A percentile compares a stretch with the other conserved stretches of the same genome.
Conservation (phyloP, 2,888 invertebrate species). For the Acrobasis suavella region DNA sequence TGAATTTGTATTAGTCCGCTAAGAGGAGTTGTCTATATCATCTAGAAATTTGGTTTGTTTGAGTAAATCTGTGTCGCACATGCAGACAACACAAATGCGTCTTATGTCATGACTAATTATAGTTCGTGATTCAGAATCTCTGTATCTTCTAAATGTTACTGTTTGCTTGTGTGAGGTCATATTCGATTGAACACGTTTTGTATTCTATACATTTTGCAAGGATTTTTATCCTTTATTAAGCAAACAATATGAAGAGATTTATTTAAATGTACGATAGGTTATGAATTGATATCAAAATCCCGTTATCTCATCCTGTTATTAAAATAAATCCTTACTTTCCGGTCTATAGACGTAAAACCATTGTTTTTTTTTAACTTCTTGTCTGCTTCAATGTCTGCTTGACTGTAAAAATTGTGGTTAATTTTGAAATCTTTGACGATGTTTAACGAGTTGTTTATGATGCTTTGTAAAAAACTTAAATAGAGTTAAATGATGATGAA, state of each 20-base stretch:
- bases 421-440: too few relatives aligned
- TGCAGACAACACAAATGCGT: neutral
- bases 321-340: too few relatives aligned
- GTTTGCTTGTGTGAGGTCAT: neutral
- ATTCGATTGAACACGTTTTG: neutral
- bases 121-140: conserved; percentile 5
- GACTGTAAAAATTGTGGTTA: neutral
- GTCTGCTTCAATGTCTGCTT: too few relatives aligned
- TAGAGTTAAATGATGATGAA: neutral
- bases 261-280: too few relatives aligned
- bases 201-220: too few relatives aligned
- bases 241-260: too few relatives aligned
- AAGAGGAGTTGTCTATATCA: neutral
- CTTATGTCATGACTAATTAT: conserved; percentile 7
- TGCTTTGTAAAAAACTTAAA: neutral
- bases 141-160: neutral
- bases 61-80: conserved; percentile 4
- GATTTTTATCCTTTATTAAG: too few relatives aligned
- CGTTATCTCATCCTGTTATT: too few relatives aligned
- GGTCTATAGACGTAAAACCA: too few relatives aligned
- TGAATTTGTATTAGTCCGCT: neutral
- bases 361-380: too few relatives aligned
- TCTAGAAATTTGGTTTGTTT: conserved; percentile 1
- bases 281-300: too few relatives aligned
- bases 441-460: too few relatives aligned